Evolutionary conservation across 2,888 invertebrate genomes (phyloP).

Genomic region (Eupithecia dodoneata): DNA sequence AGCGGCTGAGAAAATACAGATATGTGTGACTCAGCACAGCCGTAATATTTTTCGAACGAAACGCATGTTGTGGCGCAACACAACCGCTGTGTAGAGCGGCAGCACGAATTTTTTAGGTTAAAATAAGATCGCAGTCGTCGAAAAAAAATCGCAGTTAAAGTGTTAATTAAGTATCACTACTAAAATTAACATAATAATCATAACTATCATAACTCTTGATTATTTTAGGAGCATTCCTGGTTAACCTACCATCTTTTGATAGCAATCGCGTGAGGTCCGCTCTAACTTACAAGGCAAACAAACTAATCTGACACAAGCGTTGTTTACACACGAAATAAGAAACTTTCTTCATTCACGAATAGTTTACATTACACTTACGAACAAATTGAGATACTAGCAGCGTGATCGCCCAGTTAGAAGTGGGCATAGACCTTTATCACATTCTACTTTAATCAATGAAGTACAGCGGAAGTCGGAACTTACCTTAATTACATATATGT

Average conservation of each 20-base stretch:
- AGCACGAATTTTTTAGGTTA: too few species aligned
- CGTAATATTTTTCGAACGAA: too few species aligned
- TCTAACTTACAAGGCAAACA: slow-evolving; percentile 3
- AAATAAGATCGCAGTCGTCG: too few species aligned
- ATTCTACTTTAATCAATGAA: neutral
- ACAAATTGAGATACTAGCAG: neutral
- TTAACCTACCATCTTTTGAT: neutral
- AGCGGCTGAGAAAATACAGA: too few species aligned
- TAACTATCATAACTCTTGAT: too few species aligned
- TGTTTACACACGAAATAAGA: slow-evolving; percentile 5
- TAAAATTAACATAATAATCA: too few species aligned
- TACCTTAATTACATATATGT: too few species aligned
- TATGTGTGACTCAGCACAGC: too few species aligned
- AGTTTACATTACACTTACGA: neutral
- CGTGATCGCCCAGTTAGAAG: neutral
- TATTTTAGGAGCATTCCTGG: neutral
- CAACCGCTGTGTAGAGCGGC: too few species aligned
- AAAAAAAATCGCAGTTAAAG: too few species aligned
- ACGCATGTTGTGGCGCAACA: too few species aligned
- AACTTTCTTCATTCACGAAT: neutral
- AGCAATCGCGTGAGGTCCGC: neutral
- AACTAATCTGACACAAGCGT: neutral
- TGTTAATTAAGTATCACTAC: too few species aligned
- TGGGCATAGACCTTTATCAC: neutral
- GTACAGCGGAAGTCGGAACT: neutral